These are phyloP conservation scores for Patella depressa DNA, from an alignment of 2,888 invertebrate genomes.

Conservation along the genomic window DNA sequence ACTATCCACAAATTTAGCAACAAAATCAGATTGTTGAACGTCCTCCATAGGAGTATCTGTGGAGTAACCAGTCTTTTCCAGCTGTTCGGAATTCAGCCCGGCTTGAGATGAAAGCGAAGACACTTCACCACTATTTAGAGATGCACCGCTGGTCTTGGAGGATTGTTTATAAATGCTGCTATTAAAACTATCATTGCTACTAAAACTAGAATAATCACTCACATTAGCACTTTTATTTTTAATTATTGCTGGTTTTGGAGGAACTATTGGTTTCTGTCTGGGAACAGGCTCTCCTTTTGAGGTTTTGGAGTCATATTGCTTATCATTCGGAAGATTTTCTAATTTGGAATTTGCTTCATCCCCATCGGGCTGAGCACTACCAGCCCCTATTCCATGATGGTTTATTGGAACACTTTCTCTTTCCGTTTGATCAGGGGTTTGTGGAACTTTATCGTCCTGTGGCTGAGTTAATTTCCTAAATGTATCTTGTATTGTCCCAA, in stretches of 20 bases:
- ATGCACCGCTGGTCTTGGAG: slow-evolving; percentile 38
- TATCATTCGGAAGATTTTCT: neutral
- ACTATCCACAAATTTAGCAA: slow-evolving; percentile 45
- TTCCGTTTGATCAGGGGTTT: neutral
- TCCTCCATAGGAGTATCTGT: slow-evolving; percentile 11
- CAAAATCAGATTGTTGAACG: neutral
- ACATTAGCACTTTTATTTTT: slow-evolving; percentile 1
- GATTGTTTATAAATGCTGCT: slow-evolving; percentile 30
- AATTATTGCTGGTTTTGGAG: neutral
- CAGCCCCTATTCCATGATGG: neutral
- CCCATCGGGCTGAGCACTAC: neutral
- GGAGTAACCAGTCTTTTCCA: slow-evolving; percentile 44
- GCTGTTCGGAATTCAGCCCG: slow-evolving; percentile 41
- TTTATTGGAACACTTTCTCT: neutral
- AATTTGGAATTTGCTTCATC: slow-evolving; percentile 13
- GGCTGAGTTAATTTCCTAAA: neutral
- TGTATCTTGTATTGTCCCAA: neutral
- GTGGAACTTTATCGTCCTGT: neutral
- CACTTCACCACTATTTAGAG: slow-evolving; percentile 56
- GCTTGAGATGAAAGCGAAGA: slow-evolving; percentile 56
- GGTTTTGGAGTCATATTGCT: neutral
- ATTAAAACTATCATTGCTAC: slow-evolving; percentile 53
- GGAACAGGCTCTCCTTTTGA: neutral
- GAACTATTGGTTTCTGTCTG: neutral
- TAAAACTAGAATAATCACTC: slow-evolving; percentile 43